These are phyloP conservation scores for Leiothrix lutea DNA, from an alignment of 2,113 vertebrate genomes.

Conservation along the genomic window DNA sequence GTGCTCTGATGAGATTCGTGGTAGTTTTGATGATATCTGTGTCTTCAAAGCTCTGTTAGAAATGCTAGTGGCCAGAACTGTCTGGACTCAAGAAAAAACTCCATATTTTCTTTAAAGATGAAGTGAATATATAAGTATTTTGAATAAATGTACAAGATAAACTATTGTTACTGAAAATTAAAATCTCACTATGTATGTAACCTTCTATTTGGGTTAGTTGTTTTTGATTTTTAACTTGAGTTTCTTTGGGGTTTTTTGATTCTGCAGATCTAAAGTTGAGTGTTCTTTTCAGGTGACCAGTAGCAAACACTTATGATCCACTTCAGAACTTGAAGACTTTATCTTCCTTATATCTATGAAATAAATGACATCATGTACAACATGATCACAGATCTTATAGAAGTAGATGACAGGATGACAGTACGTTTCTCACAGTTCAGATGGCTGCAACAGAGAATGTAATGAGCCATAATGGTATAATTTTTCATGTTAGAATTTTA, in stretches of 20 bases:
- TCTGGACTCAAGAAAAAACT: not conserved
- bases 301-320: not conserved
- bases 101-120: not conserved
- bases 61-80: not conserved
- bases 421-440: constrained; percentile 68
- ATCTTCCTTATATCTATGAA: constrained; percentile 36
- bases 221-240: not conserved
- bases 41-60: not conserved
- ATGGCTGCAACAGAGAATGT: constrained; percentile 55
- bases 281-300: not conserved
- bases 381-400: constrained; percentile 49
- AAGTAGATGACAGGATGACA: constrained; percentile 60
- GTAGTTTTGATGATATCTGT: not conserved
- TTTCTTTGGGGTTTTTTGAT: not conserved
- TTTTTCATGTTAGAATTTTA: constrained; percentile 74
- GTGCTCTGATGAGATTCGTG: not conserved
- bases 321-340: constrained; percentile 20
- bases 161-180: not conserved
- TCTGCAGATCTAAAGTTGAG: not conserved
- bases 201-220: not conserved
- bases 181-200: not conserved
- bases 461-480: constrained; percentile 73
- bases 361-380: constrained; percentile 61
- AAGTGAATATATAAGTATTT: not conserved
- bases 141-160: not conserved